These are phyloP conservation scores for Drosophila emarginata DNA, from an alignment of 2,888 invertebrate species.

Conservation along the genomic window DNA sequence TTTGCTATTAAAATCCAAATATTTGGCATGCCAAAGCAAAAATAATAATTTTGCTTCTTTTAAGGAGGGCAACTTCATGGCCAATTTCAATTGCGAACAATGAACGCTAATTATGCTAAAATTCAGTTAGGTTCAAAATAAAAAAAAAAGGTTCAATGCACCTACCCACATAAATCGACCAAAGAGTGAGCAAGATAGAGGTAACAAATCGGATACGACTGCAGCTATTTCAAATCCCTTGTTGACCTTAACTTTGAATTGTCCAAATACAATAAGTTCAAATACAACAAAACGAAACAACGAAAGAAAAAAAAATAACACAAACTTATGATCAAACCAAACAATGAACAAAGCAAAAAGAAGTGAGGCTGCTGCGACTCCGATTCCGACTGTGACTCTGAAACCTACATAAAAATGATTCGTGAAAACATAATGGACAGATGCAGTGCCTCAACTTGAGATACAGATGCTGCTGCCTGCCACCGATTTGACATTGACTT, in stretches of 20 bases:
- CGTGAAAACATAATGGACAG: constrained; percentile 38
- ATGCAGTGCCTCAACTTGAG: constrained; percentile 37
- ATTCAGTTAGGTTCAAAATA: constrained; percentile 24
- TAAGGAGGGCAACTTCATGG: constrained; percentile 46
- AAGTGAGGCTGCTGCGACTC: constrained; percentile 25
- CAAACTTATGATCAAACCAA: constrained; percentile 12
- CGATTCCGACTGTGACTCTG: constrained; percentile 8
- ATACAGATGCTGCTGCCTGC: constrained; percentile 58
- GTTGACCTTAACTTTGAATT: constrained; percentile 78
- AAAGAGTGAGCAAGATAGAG: background rate
- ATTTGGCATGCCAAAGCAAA: constrained; percentile 37
- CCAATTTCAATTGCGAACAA: constrained; percentile 56
- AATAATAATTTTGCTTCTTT: background rate
- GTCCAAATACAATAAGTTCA: constrained; percentile 62
- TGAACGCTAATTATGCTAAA: constrained; percentile 70
- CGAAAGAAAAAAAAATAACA: constrained; percentile 16
- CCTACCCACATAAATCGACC: constrained; percentile 27
- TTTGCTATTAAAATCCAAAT: constrained; percentile 32
- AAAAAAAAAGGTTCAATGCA: constrained; percentile 59
- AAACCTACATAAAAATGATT: constrained; percentile 41
- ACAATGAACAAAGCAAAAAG: constrained; percentile 45
- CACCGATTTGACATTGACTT: constrained; percentile 79
- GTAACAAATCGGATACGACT: constrained; percentile 22
- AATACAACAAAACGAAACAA: constrained; percentile 45
- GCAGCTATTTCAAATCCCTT: constrained; percentile 75